These are phyloP conservation scores for Eleutherodactylus coqui DNA, from an alignment of 2,797 vertebrate genomes.

Conservation along the genomic window DNA sequence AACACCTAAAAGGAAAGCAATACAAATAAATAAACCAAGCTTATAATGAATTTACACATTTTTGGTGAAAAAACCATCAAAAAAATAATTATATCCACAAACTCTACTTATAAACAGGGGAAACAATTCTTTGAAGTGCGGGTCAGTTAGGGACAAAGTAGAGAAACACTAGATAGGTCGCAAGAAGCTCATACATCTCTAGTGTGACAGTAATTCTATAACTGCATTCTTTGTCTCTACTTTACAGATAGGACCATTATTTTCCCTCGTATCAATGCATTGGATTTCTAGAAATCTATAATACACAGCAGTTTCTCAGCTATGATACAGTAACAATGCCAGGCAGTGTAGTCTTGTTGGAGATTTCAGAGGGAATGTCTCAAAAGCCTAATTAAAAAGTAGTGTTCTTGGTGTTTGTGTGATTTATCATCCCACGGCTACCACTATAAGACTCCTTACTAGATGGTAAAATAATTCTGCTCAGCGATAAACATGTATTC, in stretches of 20 bases:
- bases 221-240: constrained; percentile 17
- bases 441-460: neutral
- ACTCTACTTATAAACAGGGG: neutral
- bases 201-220: constrained; percentile 40
- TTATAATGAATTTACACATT: neutral
- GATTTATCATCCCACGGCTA: constrained; percentile 38
- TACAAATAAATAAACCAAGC: neutral
- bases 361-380: constrained; percentile 15
- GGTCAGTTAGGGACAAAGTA: constrained; percentile 19
- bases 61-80: neutral
- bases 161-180: neutral
- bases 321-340: constrained; percentile 18
- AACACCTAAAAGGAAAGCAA: no score
- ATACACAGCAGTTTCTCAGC: constrained; percentile 15
- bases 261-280: constrained; percentile 26
- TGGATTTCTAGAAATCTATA: constrained; percentile 44
- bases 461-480: constrained; percentile 1
- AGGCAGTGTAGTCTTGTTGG: constrained; percentile 10
- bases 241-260: constrained; percentile 41
- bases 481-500: neutral
- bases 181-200: neutral
- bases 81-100: neutral
- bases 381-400: constrained; percentile 53
- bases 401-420: neutral
- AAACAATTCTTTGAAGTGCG: neutral